Conservation (phyloP, 2,797 vertebrate species). For the Aplochiton taeniatus region DNA sequence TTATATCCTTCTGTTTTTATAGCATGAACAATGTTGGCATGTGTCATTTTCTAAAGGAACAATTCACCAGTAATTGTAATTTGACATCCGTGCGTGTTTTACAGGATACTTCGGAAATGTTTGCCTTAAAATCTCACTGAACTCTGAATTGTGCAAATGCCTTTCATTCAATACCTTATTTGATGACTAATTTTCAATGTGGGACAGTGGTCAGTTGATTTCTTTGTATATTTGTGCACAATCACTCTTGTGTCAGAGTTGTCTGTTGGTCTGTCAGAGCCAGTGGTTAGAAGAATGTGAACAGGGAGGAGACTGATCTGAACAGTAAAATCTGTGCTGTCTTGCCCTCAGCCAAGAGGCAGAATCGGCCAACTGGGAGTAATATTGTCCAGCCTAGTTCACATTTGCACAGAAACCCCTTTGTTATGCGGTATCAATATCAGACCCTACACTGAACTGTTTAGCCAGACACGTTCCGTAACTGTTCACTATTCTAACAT, state of each 20-base stretch:
- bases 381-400: slow-evolving; percentile 11
- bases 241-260: slow-evolving; percentile 42
- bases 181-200: slow-evolving; percentile 23
- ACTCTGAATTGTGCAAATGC: slow-evolving; percentile 66
- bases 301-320: slow-evolving; percentile 1
- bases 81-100: slow-evolving; percentile 47
- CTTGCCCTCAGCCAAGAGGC: slow-evolving; percentile 16
- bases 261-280: slow-evolving; percentile 41
- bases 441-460: background rate
- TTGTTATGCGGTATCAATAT: too few species aligned
- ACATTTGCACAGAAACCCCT: slow-evolving; percentile 10
- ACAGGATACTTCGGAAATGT: slow-evolving; percentile 41
- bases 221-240: slow-evolving; percentile 27
- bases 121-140: slow-evolving; percentile 75
- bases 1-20: slow-evolving; percentile 37
- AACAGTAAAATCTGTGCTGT: slow-evolving; percentile 23
- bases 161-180: slow-evolving; percentile 56
- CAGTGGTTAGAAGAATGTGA: slow-evolving; percentile 34
- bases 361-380: slow-evolving; percentile 14
- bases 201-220: slow-evolving; percentile 12
- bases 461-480: too few species aligned
- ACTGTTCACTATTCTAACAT: too few species aligned
- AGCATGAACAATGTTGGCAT: slow-evolving; percentile 68
- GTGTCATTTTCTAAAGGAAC: slow-evolving; percentile 43
- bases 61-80: slow-evolving; percentile 46